These are phyloP conservation scores for Mungos mungo DNA, from an alignment of 2,113 vertebrate species.

Conservation along the genomic window DNA sequence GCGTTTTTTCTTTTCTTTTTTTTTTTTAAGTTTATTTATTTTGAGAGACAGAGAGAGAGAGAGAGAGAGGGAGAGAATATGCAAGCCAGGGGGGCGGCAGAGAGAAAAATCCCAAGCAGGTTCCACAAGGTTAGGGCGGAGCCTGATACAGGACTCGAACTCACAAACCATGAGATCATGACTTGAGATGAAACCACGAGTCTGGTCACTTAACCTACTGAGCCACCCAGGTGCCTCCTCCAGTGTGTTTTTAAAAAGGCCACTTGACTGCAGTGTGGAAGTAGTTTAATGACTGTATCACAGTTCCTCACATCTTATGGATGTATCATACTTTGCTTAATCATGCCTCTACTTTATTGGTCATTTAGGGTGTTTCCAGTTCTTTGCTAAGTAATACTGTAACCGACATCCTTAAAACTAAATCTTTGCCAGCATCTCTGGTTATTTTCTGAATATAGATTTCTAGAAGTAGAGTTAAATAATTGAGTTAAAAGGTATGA, in stretches of 20 bases:
- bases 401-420: neutral
- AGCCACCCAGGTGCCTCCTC: neutral
- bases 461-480: neutral
- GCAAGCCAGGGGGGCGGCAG: too few species aligned
- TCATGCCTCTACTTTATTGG: neutral
- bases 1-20: too few species aligned
- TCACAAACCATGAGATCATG: too few species aligned
- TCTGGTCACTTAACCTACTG: neutral
- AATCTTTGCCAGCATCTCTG: neutral
- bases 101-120: too few species aligned
- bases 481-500: slow-evolving; percentile 21
- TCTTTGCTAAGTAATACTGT: neutral
- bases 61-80: too few species aligned
- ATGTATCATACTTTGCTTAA: neutral
- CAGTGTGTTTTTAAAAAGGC: neutral
- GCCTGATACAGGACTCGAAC: too few species aligned
- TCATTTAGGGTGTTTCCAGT: neutral
- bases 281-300: neutral
- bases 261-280: neutral
- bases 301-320: neutral
- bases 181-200: too few species aligned
- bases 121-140: too few species aligned
- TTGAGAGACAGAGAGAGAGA: too few species aligned
- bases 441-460: slow-evolving; percentile 19
- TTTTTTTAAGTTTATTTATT: too few species aligned